Conservation (phyloP, 2,113 vertebrate genomes). For the Ifrita kowaldi region DNA sequence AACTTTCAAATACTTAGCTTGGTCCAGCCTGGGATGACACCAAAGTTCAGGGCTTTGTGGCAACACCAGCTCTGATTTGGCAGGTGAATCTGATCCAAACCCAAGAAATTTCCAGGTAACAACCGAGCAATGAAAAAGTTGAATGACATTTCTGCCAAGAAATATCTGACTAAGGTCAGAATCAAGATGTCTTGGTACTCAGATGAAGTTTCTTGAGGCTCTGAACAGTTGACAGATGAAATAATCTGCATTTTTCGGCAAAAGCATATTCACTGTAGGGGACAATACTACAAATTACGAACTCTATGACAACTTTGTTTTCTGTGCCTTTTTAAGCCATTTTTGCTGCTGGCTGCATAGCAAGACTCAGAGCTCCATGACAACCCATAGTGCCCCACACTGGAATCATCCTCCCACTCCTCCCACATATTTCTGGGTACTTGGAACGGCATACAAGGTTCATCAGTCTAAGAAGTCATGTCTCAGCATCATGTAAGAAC, state of each 20-base stretch:
- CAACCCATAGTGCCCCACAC: background rate
- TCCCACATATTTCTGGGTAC: background rate
- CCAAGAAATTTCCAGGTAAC: background rate
- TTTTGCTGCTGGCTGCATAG: background rate
- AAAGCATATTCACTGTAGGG: background rate
- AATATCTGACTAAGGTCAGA: background rate
- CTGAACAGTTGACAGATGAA: background rate
- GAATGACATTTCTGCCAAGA: background rate
- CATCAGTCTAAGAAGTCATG: background rate
- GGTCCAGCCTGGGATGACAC: background rate
- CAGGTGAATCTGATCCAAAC: background rate
- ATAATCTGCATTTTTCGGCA: background rate
- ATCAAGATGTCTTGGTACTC: background rate
- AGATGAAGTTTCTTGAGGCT: background rate
- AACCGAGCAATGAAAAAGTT: background rate
- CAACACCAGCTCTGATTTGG: background rate
- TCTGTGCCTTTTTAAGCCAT: background rate
- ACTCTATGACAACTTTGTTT: background rate
- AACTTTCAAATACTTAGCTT: background rate
- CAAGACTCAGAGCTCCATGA: background rate
- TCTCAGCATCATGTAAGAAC: background rate
- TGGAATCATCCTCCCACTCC: background rate
- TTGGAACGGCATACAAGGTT: background rate
- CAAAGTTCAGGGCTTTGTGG: background rate
- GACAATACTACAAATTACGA: background rate